Evolutionary conservation across 2,888 invertebrate species (phyloP).

Genomic region (Andrena trimmerana): DNA sequence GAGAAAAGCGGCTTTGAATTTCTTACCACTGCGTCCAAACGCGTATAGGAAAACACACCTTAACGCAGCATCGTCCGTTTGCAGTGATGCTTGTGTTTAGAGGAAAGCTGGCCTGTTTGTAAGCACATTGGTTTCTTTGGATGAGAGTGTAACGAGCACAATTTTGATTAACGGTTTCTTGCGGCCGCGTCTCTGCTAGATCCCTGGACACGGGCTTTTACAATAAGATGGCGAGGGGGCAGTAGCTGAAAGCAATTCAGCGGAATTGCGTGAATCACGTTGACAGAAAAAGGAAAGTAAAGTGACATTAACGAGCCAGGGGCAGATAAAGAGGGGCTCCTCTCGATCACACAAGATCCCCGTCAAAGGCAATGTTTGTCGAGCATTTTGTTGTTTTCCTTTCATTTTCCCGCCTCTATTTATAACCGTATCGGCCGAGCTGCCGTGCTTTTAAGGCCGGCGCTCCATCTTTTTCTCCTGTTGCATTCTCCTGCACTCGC

Average conservation of each 20-base stretch:
- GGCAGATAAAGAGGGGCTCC: neutral
- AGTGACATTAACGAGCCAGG: conserved; percentile 10
- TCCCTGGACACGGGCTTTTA: neutral
- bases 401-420: conserved; percentile 3
- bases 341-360: conserved; percentile 9
- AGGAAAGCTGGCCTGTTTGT: neutral
- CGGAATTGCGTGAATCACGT: neutral
- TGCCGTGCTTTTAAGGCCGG: conserved; percentile 17
- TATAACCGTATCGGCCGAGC: conserved; percentile 8
- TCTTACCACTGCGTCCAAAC: too few species aligned
- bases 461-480: neutral
- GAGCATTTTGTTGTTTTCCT: conserved; percentile 12
- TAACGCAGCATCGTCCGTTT: neutral
- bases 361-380: conserved; percentile 27
- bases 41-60: too few species aligned
- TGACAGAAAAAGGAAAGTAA: neutral
- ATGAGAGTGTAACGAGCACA: neutral
- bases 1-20: too few species aligned
- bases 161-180: conserved; percentile 1
- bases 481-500: neutral
- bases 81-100: neutral
- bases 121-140: neutral
- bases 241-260: neutral
- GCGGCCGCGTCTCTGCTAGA: neutral
- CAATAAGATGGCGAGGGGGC: neutral